Evolutionary conservation across 2,888 invertebrate genomes (phyloP).

Genomic region (Chrysolina oricalcia): DNA sequence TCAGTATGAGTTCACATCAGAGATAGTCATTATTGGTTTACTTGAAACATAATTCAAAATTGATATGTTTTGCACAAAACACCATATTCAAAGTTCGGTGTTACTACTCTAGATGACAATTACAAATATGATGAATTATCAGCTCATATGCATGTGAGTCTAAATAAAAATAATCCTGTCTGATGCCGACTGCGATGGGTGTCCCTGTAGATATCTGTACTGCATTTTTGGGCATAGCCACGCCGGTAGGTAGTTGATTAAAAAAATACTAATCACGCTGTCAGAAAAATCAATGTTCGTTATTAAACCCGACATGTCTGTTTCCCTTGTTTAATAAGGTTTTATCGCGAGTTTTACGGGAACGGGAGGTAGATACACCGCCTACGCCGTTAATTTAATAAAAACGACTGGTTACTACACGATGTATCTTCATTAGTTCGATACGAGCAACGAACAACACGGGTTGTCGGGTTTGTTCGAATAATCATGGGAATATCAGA

Average conservation of each 20-base stretch:
- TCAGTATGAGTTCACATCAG: too few species aligned
- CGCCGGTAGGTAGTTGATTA: background rate
- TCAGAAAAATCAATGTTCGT: conserved; percentile 32
- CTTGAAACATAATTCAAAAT: too few species aligned
- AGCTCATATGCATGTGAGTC: too few species aligned
- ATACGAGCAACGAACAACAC: conserved; percentile 5
- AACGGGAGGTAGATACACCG: conserved; percentile 37
- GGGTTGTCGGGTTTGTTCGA: background rate
- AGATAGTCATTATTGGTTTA: too few species aligned
- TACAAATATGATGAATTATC: too few species aligned
- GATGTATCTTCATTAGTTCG: conserved; percentile 33
- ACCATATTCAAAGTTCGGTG: too few species aligned
- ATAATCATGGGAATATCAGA: background rate
- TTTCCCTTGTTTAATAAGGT: conserved; percentile 38
- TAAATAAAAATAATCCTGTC: too few species aligned
- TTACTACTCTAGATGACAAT: too few species aligned
- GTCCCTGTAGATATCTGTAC: too few species aligned
- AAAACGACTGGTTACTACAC: conserved; percentile 18
- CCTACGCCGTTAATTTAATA: conserved; percentile 40
- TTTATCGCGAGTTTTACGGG: conserved; percentile 38
- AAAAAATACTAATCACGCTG: background rate
- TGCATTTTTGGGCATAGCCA: background rate
- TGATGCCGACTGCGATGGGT: too few species aligned
- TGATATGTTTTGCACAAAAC: too few species aligned
- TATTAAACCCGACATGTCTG: conserved; percentile 36